Percentiles rank a stretch among this genome's conserved stretches.
phyloP scores from a whole-genome alignment of 2,113 vertebrate genomes.

The Serilophus lunatus region DNA sequence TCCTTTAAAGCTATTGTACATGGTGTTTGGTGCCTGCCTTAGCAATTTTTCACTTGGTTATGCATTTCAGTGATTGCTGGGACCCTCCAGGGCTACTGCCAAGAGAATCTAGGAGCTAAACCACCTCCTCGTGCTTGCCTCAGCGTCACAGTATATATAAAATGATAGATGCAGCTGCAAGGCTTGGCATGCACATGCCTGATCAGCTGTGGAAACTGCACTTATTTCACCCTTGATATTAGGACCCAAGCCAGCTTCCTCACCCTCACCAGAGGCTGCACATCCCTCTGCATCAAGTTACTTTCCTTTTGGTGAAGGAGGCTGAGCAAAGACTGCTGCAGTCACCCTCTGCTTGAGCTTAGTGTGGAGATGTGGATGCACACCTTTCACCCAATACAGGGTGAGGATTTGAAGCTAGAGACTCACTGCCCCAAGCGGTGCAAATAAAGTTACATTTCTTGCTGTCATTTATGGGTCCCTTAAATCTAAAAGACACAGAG shows the following conservation, averaged over 20 bases:
- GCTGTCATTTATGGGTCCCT: background rate
- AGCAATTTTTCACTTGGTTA: background rate
- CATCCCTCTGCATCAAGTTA: background rate
- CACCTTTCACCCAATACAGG: background rate
- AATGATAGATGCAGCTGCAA: background rate
- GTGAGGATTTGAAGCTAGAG: background rate
- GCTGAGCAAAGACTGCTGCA: background rate
- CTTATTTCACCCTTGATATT: background rate
- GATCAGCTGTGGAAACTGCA: background rate
- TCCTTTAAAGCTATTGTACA: background rate
- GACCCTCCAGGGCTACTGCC: background rate
- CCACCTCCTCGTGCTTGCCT: background rate
- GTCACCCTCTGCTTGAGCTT: background rate
- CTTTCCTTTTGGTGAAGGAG: background rate
- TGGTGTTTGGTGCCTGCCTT: background rate
- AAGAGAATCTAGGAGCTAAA: background rate
- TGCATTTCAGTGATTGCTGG: background rate
- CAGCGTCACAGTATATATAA: background rate
- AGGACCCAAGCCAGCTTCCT: constrained; percentile 17
- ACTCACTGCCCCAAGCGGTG: background rate
- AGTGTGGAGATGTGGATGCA: background rate
- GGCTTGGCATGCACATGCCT: background rate
- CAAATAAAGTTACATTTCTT: background rate
- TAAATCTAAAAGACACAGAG: background rate
- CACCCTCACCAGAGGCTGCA: background rate